A percentile compares a stretch with the other conserved stretches of the same genome.
Conservation (phyloP, 2,888 invertebrate genomes). For the Smittia sp. region DNA sequence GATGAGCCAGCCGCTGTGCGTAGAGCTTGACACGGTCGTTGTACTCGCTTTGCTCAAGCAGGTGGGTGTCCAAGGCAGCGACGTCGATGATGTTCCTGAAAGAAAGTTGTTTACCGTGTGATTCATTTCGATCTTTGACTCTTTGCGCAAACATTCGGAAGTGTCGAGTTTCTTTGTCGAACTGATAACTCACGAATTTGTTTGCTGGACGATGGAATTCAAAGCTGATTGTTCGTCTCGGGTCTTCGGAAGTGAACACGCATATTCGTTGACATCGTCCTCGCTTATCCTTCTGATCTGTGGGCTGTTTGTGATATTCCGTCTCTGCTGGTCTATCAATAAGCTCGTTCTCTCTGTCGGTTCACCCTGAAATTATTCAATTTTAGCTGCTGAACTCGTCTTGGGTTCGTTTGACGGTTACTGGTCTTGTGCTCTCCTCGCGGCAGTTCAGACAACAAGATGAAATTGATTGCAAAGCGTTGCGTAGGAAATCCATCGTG, state of each 20-base stretch:
- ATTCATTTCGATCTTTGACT: background rate
- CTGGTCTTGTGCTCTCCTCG: constrained; percentile 50
- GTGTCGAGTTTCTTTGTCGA: background rate
- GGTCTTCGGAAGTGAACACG: constrained; percentile 59
- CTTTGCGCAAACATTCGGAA: no score
- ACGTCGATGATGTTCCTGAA: constrained; percentile 89
- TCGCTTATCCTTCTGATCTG: constrained; percentile 70
- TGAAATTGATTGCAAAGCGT: constrained; percentile 44
- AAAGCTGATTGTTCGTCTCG: constrained; percentile 91
- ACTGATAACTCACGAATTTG: constrained; percentile 70
- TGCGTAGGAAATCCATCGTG: background rate
- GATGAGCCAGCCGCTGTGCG: constrained; percentile 58
- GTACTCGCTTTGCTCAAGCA: constrained; percentile 84
- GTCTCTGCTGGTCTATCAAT: constrained; percentile 18
- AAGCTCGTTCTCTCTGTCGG: constrained; percentile 20
- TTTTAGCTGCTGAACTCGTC: background rate
- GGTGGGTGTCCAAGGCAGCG: constrained; percentile 84
- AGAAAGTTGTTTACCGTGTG: constrained; percentile 43
- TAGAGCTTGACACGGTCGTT: constrained; percentile 76
- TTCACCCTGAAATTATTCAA: constrained; percentile 5
- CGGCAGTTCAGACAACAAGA: constrained; percentile 51
- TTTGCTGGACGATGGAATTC: constrained; percentile 83
- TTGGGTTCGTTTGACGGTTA: constrained; percentile 43
- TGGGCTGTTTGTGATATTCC: constrained; percentile 49
- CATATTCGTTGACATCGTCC: constrained; percentile 62